Evolutionary conservation across 2,797 vertebrate species (phyloP), one percentile per base, ranked within the genome.

Genomic region (Tragopan temminckii): DNA sequence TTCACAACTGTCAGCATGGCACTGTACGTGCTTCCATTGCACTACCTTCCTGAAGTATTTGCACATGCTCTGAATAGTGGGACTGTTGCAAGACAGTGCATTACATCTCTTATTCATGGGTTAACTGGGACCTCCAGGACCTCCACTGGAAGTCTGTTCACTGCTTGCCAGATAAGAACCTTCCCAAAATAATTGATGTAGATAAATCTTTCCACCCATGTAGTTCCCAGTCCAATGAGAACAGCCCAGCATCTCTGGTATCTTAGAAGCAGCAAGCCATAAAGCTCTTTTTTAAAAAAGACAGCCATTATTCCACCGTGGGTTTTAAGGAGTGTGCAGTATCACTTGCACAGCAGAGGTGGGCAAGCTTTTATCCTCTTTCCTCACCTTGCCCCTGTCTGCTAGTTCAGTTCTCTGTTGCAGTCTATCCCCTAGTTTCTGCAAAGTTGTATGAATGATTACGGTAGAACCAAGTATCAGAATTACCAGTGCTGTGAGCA

Each of bases 401-500:
- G 19, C 50, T 29, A 23, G n/a, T 45, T 27, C 25, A 20, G 19
- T 67, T 67, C 75, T 45, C 63, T 71, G 5, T 31, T 45, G 24
- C 31, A 40, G 24, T 36, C 16, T 24, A 43, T 2, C 36, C 27
- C 52, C 62, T 16, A 63, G 29, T 43, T 70, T 86, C 62, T 86
- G 52, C 38, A 62, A 21, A 72, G 31, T 3, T 48, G 25, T 42
- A n/a, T 12, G n/a, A 62, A 62, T 55, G 14, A 8, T 8, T 43
- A 55, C 58, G n/a, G 68, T 35, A 18, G 36, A 66, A 23, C 4
- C 53, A 63, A 63, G 42, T 3, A 31, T 27, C 35, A 35, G 29
- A 53, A 14, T 3, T 71, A 40, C 4, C 63, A 46, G 40, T 43
- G 17, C 8, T 0, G 0, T 69, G 43, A 59, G n/a, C 20, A 13